phyloP scores from a whole-genome alignment of 2,888 invertebrate species.

The Shargacucullia verbasci region DNA sequence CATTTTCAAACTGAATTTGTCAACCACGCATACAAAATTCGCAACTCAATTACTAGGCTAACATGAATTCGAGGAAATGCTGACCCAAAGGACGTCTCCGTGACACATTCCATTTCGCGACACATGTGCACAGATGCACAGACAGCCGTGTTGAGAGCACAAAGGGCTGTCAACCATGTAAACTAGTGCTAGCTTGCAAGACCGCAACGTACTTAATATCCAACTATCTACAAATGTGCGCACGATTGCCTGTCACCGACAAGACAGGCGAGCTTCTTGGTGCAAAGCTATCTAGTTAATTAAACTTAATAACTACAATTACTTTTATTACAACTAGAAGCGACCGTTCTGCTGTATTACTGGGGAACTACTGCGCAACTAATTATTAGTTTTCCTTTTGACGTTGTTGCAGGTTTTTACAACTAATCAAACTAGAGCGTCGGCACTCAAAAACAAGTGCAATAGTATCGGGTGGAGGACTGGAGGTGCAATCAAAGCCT shows the following conservation, averaged over 20 bases:
- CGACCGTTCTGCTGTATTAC: neutral
- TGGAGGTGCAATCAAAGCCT: conserved; percentile 1
- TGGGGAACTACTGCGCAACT: too few species aligned
- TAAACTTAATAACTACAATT: conserved; percentile 1
- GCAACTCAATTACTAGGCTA: conserved; percentile 16
- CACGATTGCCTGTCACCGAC: conserved; percentile 30
- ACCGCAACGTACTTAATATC: conserved; percentile 13
- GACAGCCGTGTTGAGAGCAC: conserved; percentile 13
- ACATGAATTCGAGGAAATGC: conserved; percentile 14
- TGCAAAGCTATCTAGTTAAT: conserved; percentile 23
- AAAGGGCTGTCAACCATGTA: conserved; percentile 35
- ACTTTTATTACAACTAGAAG: neutral
- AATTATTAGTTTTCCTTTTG: neutral
- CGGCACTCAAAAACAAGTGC: too few species aligned
- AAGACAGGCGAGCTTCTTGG: conserved; percentile 10
- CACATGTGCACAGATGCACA: conserved; percentile 28
- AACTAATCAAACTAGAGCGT: too few species aligned
- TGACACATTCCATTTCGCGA: conserved; percentile 20
- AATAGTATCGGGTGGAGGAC: neutral
- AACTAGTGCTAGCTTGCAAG: conserved; percentile 19
- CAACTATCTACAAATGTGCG: conserved; percentile 25
- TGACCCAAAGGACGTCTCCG: conserved; percentile 17
- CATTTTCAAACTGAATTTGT: conserved; percentile 2
- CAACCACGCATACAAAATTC: conserved; percentile 8
- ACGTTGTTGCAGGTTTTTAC: neutral